phyloP scores from a whole-genome alignment of 1,140 invertebrate genomes.

The Ganaspis sp. region DNA sequence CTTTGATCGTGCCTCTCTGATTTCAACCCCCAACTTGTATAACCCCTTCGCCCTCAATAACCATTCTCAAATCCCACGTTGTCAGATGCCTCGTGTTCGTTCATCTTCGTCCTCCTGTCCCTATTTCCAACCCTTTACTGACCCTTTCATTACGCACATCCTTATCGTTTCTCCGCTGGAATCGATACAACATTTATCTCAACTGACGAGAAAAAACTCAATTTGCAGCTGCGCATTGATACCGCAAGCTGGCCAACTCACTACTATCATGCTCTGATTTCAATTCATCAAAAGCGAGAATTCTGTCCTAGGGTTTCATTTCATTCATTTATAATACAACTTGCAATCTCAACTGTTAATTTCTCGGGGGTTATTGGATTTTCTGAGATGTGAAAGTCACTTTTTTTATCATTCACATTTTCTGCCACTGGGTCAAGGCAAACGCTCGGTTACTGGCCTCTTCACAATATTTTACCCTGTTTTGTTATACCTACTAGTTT shows the following conservation, averaged over 20 bases:
- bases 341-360: too few relatives aligned
- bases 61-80: slow-evolving; percentile 37
- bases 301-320: background rate
- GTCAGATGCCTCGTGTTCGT: slow-evolving; percentile 9
- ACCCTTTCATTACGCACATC: slow-evolving; percentile 27
- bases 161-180: slow-evolving; percentile 48
- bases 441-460: slow-evolving; percentile 54
- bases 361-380: too few relatives aligned
- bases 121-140: slow-evolving; percentile 7
- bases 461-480: slow-evolving; percentile 38
- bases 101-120: slow-evolving; percentile 13
- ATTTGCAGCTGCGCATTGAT: slow-evolving; percentile 55
- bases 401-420: slow-evolving; percentile 40
- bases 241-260: slow-evolving; percentile 21
- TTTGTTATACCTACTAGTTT: background rate
- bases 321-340: too few relatives aligned
- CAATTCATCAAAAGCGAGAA: background rate
- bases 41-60: slow-evolving; percentile 33
- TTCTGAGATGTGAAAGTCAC: too few relatives aligned
- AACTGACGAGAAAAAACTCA: slow-evolving; percentile 44
- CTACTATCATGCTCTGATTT: too few relatives aligned
- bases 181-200: slow-evolving; percentile 58
- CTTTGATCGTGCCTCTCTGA: slow-evolving; percentile 33
- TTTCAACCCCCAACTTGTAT: slow-evolving; percentile 19
- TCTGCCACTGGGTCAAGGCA: slow-evolving; percentile 58